Base-by-base conservation (phyloP, 2,113 vertebrate species). In the Catharus minimus region DNA sequence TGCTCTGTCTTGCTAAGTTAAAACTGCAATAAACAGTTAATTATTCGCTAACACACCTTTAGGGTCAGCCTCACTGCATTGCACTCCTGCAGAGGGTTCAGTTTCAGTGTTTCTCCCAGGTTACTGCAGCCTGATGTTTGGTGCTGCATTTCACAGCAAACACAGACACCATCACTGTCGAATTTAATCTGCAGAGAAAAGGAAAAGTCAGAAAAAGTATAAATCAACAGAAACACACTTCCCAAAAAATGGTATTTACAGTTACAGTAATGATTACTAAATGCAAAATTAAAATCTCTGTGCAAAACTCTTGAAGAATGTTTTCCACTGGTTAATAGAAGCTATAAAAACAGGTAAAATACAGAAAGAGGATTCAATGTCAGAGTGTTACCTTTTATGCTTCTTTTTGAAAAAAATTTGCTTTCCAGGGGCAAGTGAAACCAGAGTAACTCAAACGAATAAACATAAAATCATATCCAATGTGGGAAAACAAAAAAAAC, bases 101-200 rank as follows among this genome's bases (percentile, higher is more conserved):
- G 98, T 81, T 99, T 99, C 96, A 99, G 97, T 0, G 98, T 99
- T 97, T 99, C 99, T 92, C 99, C 99, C 53, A 99, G 96, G 97
- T 98, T 99, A 97, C 98, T 99, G 97, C 99, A 99, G 96, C 98
- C 99, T 8, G 98, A 98, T 27, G 98, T 98, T 95, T 98, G 98
- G 89, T 98, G 98, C 94, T 99, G 99, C 46, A 98, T 97, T 94
- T 99, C 98, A 52, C 99, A 99, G 98, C 99, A 99, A 52, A 99
- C 98, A 82, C 99, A 99, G 94, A 99, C 99, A 67, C 99, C 98
- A 65, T 99, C 99, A 17, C 98, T 99, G 98, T 99, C 98, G 21
- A 99, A 98, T 96, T 98, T 98, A 61, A 98, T 98, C 98, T 98
- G 91, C 16, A 46, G 91, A 92, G 93, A 9, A 66, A 60, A 86